Conservation (phyloP, 2,113 vertebrate genomes). For the Genyomyrus donnyi region DNA sequence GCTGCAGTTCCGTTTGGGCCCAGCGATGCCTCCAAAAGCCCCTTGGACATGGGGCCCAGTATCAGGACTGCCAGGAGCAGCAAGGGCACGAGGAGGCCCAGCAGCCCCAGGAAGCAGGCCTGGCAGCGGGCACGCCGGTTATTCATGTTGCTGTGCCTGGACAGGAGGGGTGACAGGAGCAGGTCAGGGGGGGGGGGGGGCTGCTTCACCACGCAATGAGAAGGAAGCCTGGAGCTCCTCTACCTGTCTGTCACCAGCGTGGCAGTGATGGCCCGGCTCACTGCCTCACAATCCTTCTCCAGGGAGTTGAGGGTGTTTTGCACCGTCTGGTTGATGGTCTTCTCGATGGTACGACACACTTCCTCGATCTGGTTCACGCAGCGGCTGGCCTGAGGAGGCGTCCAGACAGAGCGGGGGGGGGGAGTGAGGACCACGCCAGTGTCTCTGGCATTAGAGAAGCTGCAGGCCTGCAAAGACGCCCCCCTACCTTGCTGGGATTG, state of each 20-base stretch:
- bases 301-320: constrained; percentile 72
- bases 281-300: constrained; percentile 68
- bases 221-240: neutral
- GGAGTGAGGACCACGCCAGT: neutral
- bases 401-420: neutral
- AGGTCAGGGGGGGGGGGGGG: neutral
- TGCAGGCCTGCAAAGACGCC: neutral
- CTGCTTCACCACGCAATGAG: neutral
- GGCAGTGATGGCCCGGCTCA: constrained; percentile 54
- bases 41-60: constrained; percentile 51
- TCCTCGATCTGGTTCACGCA: constrained; percentile 75
- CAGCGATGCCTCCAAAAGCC: constrained; percentile 49
- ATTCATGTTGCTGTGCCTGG: constrained; percentile 46
- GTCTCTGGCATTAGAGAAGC: neutral
- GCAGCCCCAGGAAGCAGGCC: constrained; percentile 58
- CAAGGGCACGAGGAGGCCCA: constrained; percentile 61
- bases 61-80: constrained; percentile 54
- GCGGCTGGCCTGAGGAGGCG: constrained; percentile 46
- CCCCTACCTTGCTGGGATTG: constrained; percentile 58
- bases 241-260: constrained; percentile 57
- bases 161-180: neutral
- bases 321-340: constrained; percentile 72
- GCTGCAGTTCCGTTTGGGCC: constrained; percentile 49
- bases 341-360: constrained; percentile 66
- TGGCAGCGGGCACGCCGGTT: constrained; percentile 61